A percentile compares a stretch with the other conserved stretches of the same genome.
Conservation (phyloP, 2,797 vertebrate genomes). For the Stomatorhinus walkeri region DNA sequence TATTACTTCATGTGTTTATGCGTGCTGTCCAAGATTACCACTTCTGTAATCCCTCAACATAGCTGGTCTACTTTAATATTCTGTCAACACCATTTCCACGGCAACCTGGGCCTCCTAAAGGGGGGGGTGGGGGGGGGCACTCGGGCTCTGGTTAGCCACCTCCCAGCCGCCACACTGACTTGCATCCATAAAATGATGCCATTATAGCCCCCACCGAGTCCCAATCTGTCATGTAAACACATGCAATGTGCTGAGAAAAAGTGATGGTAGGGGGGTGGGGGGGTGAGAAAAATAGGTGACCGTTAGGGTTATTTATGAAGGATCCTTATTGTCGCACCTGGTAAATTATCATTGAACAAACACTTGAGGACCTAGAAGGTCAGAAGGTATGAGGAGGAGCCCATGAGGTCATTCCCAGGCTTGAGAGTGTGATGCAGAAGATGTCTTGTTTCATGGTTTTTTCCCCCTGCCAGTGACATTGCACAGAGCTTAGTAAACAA, state of each 20-base stretch:
- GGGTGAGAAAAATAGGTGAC: slow-evolving; percentile 1
- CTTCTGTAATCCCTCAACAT: slow-evolving; percentile 33
- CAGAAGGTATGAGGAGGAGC: not conserved
- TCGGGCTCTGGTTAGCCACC: slow-evolving; percentile 15
- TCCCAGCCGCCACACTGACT: slow-evolving; percentile 54
- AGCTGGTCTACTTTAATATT: slow-evolving; percentile 13
- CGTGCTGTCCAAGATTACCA: slow-evolving; percentile 9
- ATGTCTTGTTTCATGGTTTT: slow-evolving; percentile 4
- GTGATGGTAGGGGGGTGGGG: not conserved
- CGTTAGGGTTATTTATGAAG: not conserved
- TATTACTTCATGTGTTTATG: slow-evolving; percentile 18
- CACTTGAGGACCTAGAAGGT: not conserved
- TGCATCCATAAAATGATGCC: slow-evolving; percentile 73
- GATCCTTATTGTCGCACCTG: not conserved
- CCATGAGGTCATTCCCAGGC: not conserved
- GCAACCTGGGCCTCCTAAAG: slow-evolving; percentile 36
- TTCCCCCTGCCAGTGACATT: slow-evolving; percentile 6
- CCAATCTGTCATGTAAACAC: slow-evolving; percentile 72
- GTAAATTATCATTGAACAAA: not conserved
- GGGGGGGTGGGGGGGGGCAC: slow-evolving; percentile 23
- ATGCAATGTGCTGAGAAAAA: slow-evolving; percentile 40
- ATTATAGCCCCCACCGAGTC: slow-evolving; percentile 68
- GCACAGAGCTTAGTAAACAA: slow-evolving; percentile 20
- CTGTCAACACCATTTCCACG: slow-evolving; percentile 3
- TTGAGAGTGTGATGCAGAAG: not conserved